Conservation (phyloP, 2,113 vertebrate species). For the Petaurus breviceps region DNA sequence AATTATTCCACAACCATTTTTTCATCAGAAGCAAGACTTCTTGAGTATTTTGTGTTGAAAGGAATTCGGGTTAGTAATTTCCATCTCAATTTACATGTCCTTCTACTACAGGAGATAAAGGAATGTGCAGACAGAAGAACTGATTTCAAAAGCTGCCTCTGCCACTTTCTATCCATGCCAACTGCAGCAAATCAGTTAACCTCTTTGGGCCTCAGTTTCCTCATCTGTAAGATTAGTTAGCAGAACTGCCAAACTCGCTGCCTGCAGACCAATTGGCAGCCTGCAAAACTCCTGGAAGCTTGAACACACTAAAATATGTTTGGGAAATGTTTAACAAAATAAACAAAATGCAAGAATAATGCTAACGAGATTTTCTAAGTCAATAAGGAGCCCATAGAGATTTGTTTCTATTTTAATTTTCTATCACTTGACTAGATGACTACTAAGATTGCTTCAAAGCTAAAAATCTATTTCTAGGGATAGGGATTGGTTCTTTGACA, state of each 20-base stretch:
- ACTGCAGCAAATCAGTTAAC: background rate
- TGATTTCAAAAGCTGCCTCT: background rate
- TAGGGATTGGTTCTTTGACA: too few species aligned
- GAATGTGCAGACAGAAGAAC: background rate
- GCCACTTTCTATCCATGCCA: background rate
- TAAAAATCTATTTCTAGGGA: too few species aligned
- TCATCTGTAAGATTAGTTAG: background rate
- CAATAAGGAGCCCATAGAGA: too few species aligned
- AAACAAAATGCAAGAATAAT: too few species aligned
- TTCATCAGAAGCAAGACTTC: background rate
- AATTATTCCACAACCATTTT: constrained; percentile 20
- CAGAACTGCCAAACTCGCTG: background rate
- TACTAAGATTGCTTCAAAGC: too few species aligned
- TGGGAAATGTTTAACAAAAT: too few species aligned
- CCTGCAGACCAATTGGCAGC: background rate
- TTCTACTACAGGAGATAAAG: constrained; percentile 8
- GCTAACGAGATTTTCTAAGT: too few species aligned
- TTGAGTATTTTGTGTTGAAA: background rate
- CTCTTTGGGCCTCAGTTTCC: background rate
- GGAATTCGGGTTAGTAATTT: constrained; percentile 5
- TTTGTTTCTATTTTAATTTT: too few species aligned
- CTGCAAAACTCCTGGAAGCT: background rate
- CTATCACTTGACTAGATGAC: too few species aligned
- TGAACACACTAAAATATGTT: too few species aligned
- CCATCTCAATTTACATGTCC: constrained; percentile 14